These are phyloP conservation scores for Ctenochaetus hawaiiensis DNA, from an alignment of 2,797 vertebrate genomes.

Conservation along the genomic window DNA sequence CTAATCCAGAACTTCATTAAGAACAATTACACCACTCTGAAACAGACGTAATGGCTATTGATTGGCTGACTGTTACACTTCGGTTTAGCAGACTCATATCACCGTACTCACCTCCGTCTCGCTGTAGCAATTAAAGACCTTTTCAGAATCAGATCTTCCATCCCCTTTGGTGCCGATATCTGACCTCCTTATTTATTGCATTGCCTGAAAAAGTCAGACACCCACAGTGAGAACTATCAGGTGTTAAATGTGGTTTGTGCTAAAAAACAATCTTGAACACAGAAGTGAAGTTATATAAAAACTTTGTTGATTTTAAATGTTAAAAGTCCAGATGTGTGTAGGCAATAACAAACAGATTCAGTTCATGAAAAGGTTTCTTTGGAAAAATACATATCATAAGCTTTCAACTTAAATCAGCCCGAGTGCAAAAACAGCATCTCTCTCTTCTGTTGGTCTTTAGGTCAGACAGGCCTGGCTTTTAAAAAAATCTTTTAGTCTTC, in stretches of 20 bases:
- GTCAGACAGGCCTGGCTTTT: slow-evolving; percentile 9
- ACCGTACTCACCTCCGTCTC: slow-evolving; percentile 9
- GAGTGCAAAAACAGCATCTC: slow-evolving; percentile 2
- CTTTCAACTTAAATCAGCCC: slow-evolving; percentile 12
- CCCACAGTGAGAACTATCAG: neutral
- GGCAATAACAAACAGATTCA: neutral
- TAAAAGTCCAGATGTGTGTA: neutral
- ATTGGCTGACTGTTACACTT: slow-evolving; percentile 31
- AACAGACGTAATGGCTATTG: slow-evolving; percentile 30
- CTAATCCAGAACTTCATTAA: slow-evolving; percentile 46
- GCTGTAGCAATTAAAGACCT: slow-evolving; percentile 9
- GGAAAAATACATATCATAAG: neutral
- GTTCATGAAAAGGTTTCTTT: neutral
- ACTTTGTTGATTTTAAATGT: neutral
- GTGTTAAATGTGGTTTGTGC: neutral
- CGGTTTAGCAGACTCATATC: slow-evolving; percentile 8
- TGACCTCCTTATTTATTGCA: slow-evolving; percentile 1
- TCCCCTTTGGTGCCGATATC: neutral
- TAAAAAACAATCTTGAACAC: neutral
- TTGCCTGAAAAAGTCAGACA: neutral
- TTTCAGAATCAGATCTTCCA: slow-evolving; percentile 8
- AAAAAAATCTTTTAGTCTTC: neutral
- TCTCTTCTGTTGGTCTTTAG: neutral
- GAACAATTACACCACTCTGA: slow-evolving; percentile 37
- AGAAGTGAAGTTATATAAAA: neutral